phyloP scores from a whole-genome alignment of 1,140 invertebrate genomes.

The Zaprionus lachaisei region DNA sequence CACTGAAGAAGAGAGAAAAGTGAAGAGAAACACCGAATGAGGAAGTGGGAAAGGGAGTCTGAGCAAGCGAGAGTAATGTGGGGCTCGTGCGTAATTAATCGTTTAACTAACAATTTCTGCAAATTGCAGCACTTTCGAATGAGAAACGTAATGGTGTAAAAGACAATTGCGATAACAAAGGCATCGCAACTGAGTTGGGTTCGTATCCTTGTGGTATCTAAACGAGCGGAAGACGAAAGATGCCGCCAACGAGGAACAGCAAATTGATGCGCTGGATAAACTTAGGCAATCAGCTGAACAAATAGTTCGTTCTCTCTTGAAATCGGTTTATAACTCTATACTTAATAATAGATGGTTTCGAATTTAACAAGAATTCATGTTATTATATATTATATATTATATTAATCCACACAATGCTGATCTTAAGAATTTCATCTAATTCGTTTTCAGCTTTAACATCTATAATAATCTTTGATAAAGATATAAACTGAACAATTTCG shows the following conservation, averaged over 20 bases:
- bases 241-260: constrained; percentile 4
- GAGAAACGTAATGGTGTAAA: constrained; percentile 37
- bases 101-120: constrained; percentile 70
- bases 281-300: background rate
- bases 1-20: no score
- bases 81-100: constrained; percentile 72
- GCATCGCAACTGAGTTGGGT: constrained; percentile 13
- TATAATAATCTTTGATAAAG: no score
- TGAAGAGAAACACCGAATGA: no score
- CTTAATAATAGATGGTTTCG: background rate
- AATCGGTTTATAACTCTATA: background rate
- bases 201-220: constrained; percentile 1
- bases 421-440: no score
- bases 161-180: constrained; percentile 51
- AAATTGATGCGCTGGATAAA: constrained; percentile 29
- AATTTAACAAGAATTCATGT: background rate
- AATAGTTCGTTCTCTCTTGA: background rate
- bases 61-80: constrained; percentile 51
- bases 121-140: constrained; percentile 50
- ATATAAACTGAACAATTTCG: no score
- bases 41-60: background rate
- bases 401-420: no score
- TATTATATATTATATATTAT: no score
- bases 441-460: no score
- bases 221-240: constrained; percentile 5